These are phyloP conservation scores for Drosophila nikananu DNA, from an alignment of 1,140 invertebrate genomes.

Conservation along the genomic window DNA sequence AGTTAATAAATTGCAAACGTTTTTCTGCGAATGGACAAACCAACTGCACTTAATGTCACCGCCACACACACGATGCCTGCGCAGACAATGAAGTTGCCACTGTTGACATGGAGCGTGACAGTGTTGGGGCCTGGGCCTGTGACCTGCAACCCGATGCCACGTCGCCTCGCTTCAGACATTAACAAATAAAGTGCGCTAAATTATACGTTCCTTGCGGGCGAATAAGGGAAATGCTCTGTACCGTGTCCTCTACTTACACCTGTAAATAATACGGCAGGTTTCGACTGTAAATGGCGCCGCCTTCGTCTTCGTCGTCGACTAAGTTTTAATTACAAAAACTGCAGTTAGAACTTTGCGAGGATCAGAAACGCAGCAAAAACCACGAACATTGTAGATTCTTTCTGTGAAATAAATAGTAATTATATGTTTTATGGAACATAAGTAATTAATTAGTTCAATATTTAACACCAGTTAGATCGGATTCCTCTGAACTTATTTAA, in stretches of 20 bases:
- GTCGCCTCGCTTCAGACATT: constrained; percentile 14
- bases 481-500: not conserved
- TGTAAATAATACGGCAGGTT: constrained; percentile 15
- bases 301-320: constrained; percentile 15
- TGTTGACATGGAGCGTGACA: constrained; percentile 17
- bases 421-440: not conserved
- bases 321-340: constrained; percentile 22
- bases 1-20: constrained; percentile 21
- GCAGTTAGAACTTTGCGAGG: not conserved
- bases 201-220: constrained; percentile 14
- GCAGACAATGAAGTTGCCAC: constrained; percentile 19
- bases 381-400: constrained; percentile 5
- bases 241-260: constrained; percentile 1
- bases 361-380: not conserved
- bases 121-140: not conserved
- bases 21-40: constrained; percentile 19
- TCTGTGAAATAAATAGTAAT: not conserved
- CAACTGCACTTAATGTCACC: constrained; percentile 20
- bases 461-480: not conserved
- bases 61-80: constrained; percentile 9
- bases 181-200: constrained; percentile 22
- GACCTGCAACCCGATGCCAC: constrained; percentile 6
- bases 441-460: not conserved
- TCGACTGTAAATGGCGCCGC: constrained; percentile 14
- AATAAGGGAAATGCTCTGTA: not conserved